Percentiles rank a stretch among this genome's conserved stretches.
Evolutionary conservation across 2,888 invertebrate species (phyloP).

Genomic region (Coelopa pilipes): DNA sequence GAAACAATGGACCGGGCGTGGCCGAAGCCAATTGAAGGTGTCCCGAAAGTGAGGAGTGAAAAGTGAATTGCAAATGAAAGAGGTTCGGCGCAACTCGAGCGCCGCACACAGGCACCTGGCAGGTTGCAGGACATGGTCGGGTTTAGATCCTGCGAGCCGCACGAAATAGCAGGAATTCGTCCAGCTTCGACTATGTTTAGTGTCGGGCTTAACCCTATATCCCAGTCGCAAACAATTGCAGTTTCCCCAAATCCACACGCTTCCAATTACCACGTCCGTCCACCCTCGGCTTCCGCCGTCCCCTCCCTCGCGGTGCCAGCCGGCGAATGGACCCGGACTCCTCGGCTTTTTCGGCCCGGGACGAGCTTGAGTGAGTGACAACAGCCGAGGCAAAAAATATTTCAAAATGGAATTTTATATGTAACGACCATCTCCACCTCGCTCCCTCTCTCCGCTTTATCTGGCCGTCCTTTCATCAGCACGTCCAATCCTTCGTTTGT

Average conservation of each 20-base stretch:
- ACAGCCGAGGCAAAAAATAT: no score
- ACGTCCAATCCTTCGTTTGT: background rate
- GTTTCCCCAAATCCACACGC: slow-evolving; percentile 8
- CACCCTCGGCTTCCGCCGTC: background rate
- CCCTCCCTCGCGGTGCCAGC: background rate
- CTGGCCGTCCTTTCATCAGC: background rate
- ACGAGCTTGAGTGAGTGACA: slow-evolving; percentile 28
- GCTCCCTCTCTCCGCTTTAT: background rate
- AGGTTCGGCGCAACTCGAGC: background rate
- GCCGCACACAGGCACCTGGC: no score
- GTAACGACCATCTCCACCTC: slow-evolving; percentile 22
- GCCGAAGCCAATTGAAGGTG: background rate
- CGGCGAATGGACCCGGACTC: background rate
- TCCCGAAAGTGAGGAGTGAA: background rate
- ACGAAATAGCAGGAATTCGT: no score
- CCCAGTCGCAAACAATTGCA: no score
- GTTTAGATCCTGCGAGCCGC: no score
- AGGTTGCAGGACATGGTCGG: no score
- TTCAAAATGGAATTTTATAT: slow-evolving; percentile 34
- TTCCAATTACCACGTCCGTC: background rate
- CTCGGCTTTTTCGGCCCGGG: background rate
- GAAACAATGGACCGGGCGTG: background rate
- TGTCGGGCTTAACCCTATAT: no score
- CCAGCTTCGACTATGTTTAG: no score
- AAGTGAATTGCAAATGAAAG: slow-evolving; percentile 10